Evolutionary conservation across 2,797 vertebrate species (phyloP).

Genomic region (Gymnocypris eckloni): DNA sequence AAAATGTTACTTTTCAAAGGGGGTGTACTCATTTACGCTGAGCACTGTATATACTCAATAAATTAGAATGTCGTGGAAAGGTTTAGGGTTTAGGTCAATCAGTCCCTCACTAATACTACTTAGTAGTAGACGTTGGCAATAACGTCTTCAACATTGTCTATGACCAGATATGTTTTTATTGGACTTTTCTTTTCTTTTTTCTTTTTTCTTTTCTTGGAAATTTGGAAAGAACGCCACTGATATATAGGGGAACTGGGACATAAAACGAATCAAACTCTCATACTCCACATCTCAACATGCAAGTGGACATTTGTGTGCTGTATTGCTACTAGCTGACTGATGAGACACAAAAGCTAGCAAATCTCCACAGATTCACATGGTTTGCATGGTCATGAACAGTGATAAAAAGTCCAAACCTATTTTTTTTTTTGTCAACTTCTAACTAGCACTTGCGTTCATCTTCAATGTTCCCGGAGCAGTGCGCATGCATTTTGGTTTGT

Average conservation of each 20-base stretch:
- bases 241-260: neutral
- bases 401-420: neutral
- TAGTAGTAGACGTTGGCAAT: too few species aligned
- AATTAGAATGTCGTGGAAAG: too few species aligned
- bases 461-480: neutral
- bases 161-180: too few species aligned
- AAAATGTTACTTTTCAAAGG: too few species aligned
- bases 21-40: too few species aligned
- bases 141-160: too few species aligned
- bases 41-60: too few species aligned
- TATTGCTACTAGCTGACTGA: neutral
- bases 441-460: neutral
- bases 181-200: too few species aligned
- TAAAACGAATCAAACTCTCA: neutral
- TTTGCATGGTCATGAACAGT: neutral
- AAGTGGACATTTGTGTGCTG: neutral
- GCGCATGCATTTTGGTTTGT: neutral
- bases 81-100: too few species aligned
- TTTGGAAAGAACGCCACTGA: too few species aligned
- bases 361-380: neutral
- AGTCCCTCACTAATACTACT: too few species aligned
- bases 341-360: neutral
- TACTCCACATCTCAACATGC: neutral
- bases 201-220: too few species aligned
- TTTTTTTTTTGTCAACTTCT: neutral